These are phyloP conservation scores for Caligus rogercresseyi DNA, from an alignment of 1,140 invertebrate genomes.

Conservation along the genomic window DNA sequence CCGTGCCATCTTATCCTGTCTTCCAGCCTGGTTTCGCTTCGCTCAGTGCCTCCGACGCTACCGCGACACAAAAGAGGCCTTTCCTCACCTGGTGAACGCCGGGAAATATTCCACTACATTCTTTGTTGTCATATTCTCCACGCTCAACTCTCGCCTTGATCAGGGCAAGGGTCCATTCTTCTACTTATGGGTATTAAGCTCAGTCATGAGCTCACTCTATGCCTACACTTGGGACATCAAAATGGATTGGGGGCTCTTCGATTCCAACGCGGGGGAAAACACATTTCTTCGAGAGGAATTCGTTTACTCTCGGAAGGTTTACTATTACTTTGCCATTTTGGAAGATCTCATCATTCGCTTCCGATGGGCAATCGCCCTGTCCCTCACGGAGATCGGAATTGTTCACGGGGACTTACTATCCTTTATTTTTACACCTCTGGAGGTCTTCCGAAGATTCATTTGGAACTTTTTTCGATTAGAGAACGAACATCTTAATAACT, in stretches of 20 bases:
- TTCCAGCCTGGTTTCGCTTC: slow-evolving; percentile 94
- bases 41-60: slow-evolving; percentile 92
- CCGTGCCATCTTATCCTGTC: slow-evolving; percentile 60
- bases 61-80: slow-evolving; percentile 63
- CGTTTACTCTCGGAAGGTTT: slow-evolving; percentile 47
- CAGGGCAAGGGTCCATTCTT: slow-evolving; percentile 71
- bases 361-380: slow-evolving; percentile 71
- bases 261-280: slow-evolving; percentile 65
- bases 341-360: slow-evolving; percentile 87
- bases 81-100: slow-evolving; percentile 89
- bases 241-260: slow-evolving; percentile 97
- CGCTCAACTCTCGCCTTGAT: slow-evolving; percentile 38
- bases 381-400: slow-evolving; percentile 60
- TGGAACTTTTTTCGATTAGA: slow-evolving; percentile 99
- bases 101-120: slow-evolving; percentile 97
- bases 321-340: slow-evolving; percentile 92
- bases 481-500: slow-evolving; percentile 99
- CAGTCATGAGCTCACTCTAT: slow-evolving; percentile 58
- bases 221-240: slow-evolving; percentile 87
- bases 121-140: slow-evolving; percentile 71
- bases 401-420: slow-evolving; percentile 66
- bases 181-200: slow-evolving; percentile 54
- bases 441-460: slow-evolving; percentile 93
- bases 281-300: slow-evolving; percentile 42
- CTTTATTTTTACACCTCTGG: slow-evolving; percentile 68